phyloP scores from a whole-genome alignment of 2,888 invertebrate genomes.

The Mycalesis mineus region DNA sequence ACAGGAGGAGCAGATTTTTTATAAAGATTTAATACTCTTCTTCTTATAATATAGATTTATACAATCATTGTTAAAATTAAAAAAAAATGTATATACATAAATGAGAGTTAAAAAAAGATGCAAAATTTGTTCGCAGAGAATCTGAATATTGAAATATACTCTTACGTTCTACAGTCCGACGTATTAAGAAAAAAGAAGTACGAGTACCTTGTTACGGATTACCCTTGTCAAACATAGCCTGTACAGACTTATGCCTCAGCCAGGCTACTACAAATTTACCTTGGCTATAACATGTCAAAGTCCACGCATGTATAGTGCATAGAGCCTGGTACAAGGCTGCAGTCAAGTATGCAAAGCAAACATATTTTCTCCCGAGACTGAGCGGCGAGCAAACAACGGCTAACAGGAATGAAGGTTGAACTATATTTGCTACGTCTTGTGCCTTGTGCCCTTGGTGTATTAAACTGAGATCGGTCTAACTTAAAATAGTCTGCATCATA shows the following conservation, averaged over 20 bases:
- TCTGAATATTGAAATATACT: background rate
- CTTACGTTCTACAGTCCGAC: background rate
- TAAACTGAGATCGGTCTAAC: conserved; percentile 68
- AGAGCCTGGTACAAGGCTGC: conserved; percentile 47
- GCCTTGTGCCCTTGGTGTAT: conserved; percentile 75
- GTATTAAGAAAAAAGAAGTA: background rate
- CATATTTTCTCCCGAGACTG: conserved; percentile 77
- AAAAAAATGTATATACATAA: too few species aligned
- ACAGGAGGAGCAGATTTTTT: too few species aligned
- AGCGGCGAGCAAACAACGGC: conserved; percentile 71
- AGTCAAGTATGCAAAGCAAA: conserved; percentile 74
- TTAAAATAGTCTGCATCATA: conserved; percentile 31
- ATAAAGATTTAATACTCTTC: too few species aligned
- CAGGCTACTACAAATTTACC: conserved; percentile 24
- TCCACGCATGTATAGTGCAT: conserved; percentile 57
- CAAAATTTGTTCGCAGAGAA: too few species aligned
- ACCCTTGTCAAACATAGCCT: background rate
- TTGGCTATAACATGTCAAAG: conserved; percentile 65
- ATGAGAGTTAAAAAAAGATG: too few species aligned
- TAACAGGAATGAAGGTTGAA: conserved; percentile 69
- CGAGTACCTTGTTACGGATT: background rate
- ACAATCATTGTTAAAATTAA: too few species aligned
- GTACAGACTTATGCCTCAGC: background rate
- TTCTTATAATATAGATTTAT: too few species aligned
- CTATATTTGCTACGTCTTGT: conserved; percentile 74